Percentiles rank a stretch among this genome's conserved stretches.
Conservation (phyloP, 2,113 vertebrate species). For the Silurus asotus region DNA sequence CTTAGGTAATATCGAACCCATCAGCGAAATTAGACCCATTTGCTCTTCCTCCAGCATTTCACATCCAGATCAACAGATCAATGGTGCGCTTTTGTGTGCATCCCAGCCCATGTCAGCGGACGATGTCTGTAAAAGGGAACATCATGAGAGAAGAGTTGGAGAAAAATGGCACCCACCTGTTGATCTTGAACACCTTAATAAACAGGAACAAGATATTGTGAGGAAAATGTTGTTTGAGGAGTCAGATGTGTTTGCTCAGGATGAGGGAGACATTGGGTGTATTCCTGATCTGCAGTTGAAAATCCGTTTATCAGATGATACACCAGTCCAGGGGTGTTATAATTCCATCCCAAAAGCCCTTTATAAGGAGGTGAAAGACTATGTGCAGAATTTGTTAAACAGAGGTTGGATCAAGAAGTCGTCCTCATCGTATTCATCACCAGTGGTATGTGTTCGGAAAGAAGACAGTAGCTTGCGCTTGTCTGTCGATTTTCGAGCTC, state of each 20-base stretch:
- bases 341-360: constrained; percentile 8
- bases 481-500: background rate
- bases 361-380: background rate
- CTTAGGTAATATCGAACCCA: background rate
- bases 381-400: background rate
- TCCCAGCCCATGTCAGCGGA: background rate
- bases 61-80: background rate
- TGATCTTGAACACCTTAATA: no score
- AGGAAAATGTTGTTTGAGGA: no score
- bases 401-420: background rate
- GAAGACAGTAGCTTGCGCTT: background rate
- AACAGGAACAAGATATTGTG: no score
- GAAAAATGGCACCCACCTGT: no score
- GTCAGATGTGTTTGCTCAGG: no score
- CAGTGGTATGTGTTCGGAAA: background rate
- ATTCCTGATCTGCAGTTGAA: no score
- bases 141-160: background rate
- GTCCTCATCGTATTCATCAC: background rate
- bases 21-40: background rate
- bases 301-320: no score
- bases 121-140: background rate
- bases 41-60: background rate
- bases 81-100: background rate
- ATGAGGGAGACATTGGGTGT: no score
- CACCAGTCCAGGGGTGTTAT: background rate